Conservation (phyloP, 2,113 vertebrate species). For the Syngnathoides biaculeatus region DNA sequence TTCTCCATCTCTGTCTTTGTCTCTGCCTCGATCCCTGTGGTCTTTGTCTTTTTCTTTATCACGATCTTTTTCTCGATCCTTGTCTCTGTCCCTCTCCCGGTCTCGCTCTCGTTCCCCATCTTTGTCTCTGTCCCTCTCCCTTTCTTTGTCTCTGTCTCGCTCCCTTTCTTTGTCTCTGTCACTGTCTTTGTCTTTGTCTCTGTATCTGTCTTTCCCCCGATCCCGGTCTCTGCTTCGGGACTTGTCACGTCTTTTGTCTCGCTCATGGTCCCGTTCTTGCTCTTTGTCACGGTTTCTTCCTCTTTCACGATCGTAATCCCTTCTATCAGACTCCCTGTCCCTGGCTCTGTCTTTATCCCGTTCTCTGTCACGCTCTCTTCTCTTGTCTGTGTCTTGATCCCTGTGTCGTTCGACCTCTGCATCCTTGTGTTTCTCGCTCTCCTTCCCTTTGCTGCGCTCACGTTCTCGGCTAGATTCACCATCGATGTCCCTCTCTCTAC, state of each 20-base stretch:
- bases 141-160: slow-evolving; percentile 15
- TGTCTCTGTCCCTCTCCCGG: slow-evolving; percentile 58
- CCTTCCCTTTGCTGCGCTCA: slow-evolving; percentile 45
- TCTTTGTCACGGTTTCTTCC: slow-evolving; percentile 19
- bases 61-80: slow-evolving; percentile 61
- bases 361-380: slow-evolving; percentile 54
- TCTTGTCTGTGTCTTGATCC: slow-evolving; percentile 42
- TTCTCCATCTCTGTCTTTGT: neutral
- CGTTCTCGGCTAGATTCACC: slow-evolving; percentile 40
- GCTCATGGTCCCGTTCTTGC: slow-evolving; percentile 48
- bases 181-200: no score
- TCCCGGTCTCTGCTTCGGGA: slow-evolving; percentile 34
- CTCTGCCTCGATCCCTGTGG: neutral
- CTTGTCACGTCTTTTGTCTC: slow-evolving; percentile 55
- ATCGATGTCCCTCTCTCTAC: slow-evolving; percentile 65
- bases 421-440: slow-evolving; percentile 46
- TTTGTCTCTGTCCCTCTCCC: slow-evolving; percentile 55
- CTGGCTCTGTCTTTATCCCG: slow-evolving; percentile 52
- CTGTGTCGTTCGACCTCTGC: slow-evolving; percentile 54
- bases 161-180: slow-evolving; percentile 46
- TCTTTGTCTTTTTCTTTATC: neutral
- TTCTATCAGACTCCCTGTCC: slow-evolving; percentile 43
- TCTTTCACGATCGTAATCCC: slow-evolving; percentile 39
- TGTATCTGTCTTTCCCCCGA: slow-evolving; percentile 47
- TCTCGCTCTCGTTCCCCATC: slow-evolving; percentile 46